A percentile compares a stretch with the other conserved stretches of the same genome.
Evolutionary conservation across 2,113 vertebrate species (phyloP).

Genomic region (Cheilinus undulatus): DNA sequence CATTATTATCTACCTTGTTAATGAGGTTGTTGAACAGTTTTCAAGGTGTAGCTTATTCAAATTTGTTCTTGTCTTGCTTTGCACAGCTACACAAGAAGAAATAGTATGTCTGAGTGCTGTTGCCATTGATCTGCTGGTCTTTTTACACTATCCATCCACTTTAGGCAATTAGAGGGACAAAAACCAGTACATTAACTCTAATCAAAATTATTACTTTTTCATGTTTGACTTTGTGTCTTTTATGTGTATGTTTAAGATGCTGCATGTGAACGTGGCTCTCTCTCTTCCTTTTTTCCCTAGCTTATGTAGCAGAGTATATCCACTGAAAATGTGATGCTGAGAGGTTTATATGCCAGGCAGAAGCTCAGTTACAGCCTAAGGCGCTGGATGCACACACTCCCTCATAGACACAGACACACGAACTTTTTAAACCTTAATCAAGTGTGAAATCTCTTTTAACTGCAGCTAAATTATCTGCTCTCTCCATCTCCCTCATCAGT

Average conservation of each 20-base stretch:
- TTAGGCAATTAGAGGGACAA: constrained; percentile 38
- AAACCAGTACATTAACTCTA: constrained; percentile 24
- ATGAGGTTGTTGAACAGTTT: not conserved
- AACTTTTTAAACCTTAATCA: constrained; percentile 53
- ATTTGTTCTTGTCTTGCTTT: not conserved
- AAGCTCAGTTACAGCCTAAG: constrained; percentile 41
- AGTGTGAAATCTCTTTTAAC: constrained; percentile 57
- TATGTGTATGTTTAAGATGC: not conserved
- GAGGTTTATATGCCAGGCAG: constrained; percentile 51
- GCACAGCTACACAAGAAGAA: not conserved
- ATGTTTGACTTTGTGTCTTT: constrained; percentile 17
- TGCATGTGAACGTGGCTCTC: not conserved
- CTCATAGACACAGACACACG: constrained; percentile 10
- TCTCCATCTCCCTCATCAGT: constrained; percentile 45
- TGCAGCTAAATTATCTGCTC: constrained; percentile 55
- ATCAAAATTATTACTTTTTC: constrained; percentile 39
- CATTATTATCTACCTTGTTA: not conserved
- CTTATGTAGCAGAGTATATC: constrained; percentile 7
- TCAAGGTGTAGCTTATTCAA: not conserved
- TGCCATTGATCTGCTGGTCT: constrained; percentile 5
- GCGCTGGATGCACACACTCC: constrained; percentile 6
- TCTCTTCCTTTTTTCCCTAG: not conserved
- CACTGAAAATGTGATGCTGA: constrained; percentile 38
- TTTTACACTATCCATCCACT: constrained; percentile 15
- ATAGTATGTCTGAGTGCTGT: not conserved